Conservation (phyloP, 2,113 vertebrate genomes). For the Sisor rabdophorus region DNA sequence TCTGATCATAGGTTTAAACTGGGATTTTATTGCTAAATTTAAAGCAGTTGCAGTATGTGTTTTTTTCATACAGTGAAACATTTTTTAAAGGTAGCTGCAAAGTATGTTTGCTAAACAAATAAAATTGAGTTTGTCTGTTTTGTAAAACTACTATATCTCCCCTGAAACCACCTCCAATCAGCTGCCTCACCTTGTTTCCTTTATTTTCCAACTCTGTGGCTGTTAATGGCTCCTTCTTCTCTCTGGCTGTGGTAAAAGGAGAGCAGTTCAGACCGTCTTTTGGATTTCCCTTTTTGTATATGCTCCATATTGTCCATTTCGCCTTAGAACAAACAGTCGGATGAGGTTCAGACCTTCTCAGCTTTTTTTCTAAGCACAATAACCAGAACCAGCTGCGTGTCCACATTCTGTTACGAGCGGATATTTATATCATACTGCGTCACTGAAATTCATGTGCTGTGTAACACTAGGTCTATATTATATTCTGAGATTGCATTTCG, state of each 20-base stretch:
- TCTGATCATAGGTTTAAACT: too few species aligned
- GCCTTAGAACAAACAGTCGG: constrained; percentile 25
- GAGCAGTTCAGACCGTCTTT: constrained; percentile 21
- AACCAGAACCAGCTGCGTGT: constrained; percentile 42
- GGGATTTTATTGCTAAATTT: too few species aligned
- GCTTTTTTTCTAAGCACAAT: constrained; percentile 11
- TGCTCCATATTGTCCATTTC: constrained; percentile 33
- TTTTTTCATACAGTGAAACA: too few species aligned
- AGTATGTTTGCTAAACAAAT: too few species aligned
- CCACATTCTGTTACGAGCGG: constrained; percentile 26
- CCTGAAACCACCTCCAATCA: not conserved
- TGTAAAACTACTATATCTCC: not conserved
- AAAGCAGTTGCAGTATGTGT: too few species aligned
- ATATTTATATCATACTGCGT: constrained; percentile 23
- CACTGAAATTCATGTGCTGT: constrained; percentile 8
- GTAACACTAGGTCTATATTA: constrained; percentile 5
- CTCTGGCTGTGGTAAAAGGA: not conserved
- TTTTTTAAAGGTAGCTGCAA: too few species aligned
- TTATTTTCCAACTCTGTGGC: not conserved
- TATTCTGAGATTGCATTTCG: not conserved
- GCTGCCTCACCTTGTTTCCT: constrained; percentile 1
- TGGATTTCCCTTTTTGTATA: constrained; percentile 26
- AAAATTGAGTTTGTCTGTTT: too few species aligned
- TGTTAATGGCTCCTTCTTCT: not conserved
- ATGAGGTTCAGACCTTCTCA: constrained; percentile 28